Conservation (phyloP, 2,113 vertebrate genomes). For the Paradoxurus hermaphroditus region DNA sequence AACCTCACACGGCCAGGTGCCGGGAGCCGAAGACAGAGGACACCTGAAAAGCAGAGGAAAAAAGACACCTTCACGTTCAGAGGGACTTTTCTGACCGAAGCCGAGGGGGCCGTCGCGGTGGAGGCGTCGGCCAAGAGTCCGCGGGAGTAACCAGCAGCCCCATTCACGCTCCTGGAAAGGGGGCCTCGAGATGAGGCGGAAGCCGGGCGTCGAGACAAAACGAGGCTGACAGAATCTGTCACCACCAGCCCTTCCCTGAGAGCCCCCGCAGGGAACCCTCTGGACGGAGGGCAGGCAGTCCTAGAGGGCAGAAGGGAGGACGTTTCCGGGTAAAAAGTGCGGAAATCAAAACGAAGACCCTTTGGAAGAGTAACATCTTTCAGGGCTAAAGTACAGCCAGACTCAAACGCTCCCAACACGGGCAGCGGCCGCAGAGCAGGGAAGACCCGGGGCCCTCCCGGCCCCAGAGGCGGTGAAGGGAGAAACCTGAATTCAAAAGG, state of each 20-base stretch:
- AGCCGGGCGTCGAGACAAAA: too few relatives aligned
- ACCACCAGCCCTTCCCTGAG: neutral
- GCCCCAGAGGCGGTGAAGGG: neutral
- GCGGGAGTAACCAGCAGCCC: neutral
- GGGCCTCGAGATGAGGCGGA: neutral
- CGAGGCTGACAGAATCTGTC: neutral
- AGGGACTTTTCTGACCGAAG: too few relatives aligned
- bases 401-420: neutral
- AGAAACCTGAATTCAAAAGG: neutral
- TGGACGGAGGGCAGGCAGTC: too few relatives aligned
- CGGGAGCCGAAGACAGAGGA: neutral
- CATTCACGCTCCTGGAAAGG: neutral
- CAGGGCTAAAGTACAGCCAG: too few relatives aligned
- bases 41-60: neutral
- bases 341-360: neutral
- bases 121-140: too few relatives aligned
- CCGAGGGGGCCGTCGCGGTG: too few relatives aligned
- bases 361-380: neutral
- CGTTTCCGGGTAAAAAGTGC: neutral
- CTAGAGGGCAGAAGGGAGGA: neutral
- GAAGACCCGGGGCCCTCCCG: fast-evolving
- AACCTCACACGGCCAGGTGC: neutral
- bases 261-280: neutral
- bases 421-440: fast-evolving
- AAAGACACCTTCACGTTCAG: neutral